Evolutionary conservation across 2,888 invertebrate species (phyloP), one percentile per base, ranked within the genome.

Genomic region (Aricia artaxerxes): DNA sequence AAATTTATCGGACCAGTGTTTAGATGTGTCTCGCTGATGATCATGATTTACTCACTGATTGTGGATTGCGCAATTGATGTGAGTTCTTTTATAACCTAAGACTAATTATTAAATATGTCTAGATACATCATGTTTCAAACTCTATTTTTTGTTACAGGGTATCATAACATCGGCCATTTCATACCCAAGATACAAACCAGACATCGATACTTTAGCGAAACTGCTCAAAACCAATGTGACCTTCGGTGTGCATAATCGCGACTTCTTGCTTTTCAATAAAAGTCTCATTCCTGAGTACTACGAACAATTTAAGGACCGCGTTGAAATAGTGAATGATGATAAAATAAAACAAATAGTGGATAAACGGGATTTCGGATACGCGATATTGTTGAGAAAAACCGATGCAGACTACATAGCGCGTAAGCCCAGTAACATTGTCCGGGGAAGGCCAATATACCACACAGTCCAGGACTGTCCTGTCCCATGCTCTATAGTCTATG

Each of bases 401-500:
- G 91, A 95, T 24, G 88, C 91, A 0, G 82, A 83, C n/a, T 87
- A 86, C 57, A 87, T 94, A 1, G 86, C 86, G 16, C 86, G 87
- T 35, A 90, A 88, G 81, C 84, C 86, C 64, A 80, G 84, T 0
- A 92, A 93, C 81, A 88, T 90, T 84, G 78, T 83, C 16, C 83
- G 89, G 53, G 95, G 95, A 0, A 90, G 92, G 64, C 93, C 94
- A 0, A 64, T 95, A 0, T 95, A 90, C 81, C 95, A 95, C 82
- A 87, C 91, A 0, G 92, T 95, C 84, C 82, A 84, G 9, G 92
- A 94, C 49, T 95, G 96, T 82, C 95, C 95, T 16, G 90, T 95
- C 0, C 95, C 95, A 0, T 95, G 95, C 84, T 92, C 92, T 31
- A 92, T 95, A 0, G 95, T 95, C 0, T 95, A 95, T 80, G 95